Evolutionary conservation across 2,797 vertebrate genomes (phyloP), one percentile per base, ranked within the genome.

Genomic region (Brachyrhaphis roseni): DNA sequence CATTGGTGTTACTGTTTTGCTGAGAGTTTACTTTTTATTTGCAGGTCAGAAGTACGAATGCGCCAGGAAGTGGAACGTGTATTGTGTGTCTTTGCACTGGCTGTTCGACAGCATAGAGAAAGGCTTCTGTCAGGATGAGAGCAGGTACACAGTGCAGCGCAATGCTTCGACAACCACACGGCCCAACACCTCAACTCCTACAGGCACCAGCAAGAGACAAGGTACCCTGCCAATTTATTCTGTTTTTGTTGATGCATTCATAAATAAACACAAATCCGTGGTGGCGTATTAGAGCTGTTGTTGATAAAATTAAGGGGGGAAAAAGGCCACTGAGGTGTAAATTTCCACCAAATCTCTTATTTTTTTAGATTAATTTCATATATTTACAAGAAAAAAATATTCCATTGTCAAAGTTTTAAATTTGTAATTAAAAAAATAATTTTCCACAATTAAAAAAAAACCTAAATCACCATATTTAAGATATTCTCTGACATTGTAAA

Each of bases 11-110:
- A 11, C 6, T 59, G 12, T 74, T 34, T 41, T 53, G 70, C 41
- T 78, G 15, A 86, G 31, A 20, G 3, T 16, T 62, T 49, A 2
- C 46, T 10, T 76, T 72, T 85, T 5, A 12, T 43, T 82, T 86
- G 36, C 92, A 99, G 98, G 98, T 92, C 98, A 98, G 92, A 99
- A 99, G 92, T 99, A 98, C 2, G 98, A 99, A 92, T 99, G 98
- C 91, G 98, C 98, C 5, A 96, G 87, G 83, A 99, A 96, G 89
- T 99, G 98, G 98, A 99, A 99, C 6, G 96, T 99, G 77, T 98
- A 96, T 80, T 99, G 98, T 74, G 96, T 99, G 81, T 96, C 98
- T 43, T 85, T 96, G 34, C 96, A 97, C 78, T 99, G 98, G 98
- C 96, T 99, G 87, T 98, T 97, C 93, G 97, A 99, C 93, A 99